These are phyloP conservation scores for Telmatherina bonti DNA, from an alignment of 2,797 vertebrate genomes.

Conservation along the genomic window DNA sequence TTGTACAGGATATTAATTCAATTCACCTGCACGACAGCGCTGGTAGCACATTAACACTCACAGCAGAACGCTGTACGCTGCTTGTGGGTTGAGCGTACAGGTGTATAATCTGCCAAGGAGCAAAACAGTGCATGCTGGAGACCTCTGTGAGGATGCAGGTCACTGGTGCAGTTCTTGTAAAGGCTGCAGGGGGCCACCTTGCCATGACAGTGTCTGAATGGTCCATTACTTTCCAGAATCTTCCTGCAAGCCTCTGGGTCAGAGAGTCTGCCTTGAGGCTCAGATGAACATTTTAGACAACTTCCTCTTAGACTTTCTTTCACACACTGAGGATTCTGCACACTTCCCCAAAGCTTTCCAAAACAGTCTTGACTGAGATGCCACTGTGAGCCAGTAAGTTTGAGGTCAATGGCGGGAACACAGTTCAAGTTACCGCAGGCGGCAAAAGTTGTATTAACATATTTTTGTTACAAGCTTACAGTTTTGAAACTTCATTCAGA, in stretches of 20 bases:
- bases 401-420: slow-evolving; percentile 69
- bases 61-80: too few species aligned
- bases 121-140: slow-evolving; percentile 57
- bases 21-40: slow-evolving; percentile 52
- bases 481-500: slow-evolving; percentile 66
- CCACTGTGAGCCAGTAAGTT: slow-evolving; percentile 30
- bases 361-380: slow-evolving; percentile 50
- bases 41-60: slow-evolving; percentile 63
- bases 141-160: slow-evolving; percentile 73
- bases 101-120: slow-evolving; percentile 64
- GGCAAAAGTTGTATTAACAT: slow-evolving; percentile 70
- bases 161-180: slow-evolving; percentile 65
- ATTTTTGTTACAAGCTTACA: slow-evolving; percentile 68
- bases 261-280: slow-evolving; percentile 45
- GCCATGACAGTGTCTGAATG: slow-evolving; percentile 74
- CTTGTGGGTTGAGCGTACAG: slow-evolving; percentile 63
- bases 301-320: slow-evolving; percentile 59
- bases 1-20: slow-evolving; percentile 60
- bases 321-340: slow-evolving; percentile 60
- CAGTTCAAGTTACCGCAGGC: slow-evolving; percentile 78
- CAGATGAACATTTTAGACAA: slow-evolving; percentile 67
- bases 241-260: slow-evolving; percentile 54
- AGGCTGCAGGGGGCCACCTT: slow-evolving; percentile 66
- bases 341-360: slow-evolving; percentile 71
- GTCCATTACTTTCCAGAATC: slow-evolving; percentile 68